Conservation (phyloP, 2,888 invertebrate species). For the Norana najaformis region DNA sequence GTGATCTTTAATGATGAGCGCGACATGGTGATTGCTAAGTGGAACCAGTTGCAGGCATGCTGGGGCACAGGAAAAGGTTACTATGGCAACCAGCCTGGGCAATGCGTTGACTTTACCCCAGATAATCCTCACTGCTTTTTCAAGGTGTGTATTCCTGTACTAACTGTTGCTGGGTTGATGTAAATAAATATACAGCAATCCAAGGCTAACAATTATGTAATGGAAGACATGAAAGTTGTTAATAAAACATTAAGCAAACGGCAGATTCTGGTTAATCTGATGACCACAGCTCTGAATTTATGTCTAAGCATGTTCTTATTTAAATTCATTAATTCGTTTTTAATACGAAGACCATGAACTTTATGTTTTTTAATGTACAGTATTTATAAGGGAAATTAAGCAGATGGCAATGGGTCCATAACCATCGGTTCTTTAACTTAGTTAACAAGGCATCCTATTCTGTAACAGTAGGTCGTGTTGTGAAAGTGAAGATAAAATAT, state of each 20-base stretch:
- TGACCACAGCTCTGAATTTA: not conserved
- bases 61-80: slow-evolving; percentile 71
- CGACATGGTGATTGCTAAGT: slow-evolving; percentile 87
- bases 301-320: not conserved
- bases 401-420: no score
- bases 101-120: slow-evolving; percentile 80
- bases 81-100: slow-evolving; percentile 68
- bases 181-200: not conserved
- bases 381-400: not conserved
- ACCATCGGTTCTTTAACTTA: no score
- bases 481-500: not conserved
- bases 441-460: no score
- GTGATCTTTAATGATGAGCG: slow-evolving; percentile 88
- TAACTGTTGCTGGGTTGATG: not conserved
- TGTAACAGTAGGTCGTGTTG: no score
- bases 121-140: slow-evolving; percentile 90
- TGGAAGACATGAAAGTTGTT: not conserved
- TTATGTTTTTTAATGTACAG: not conserved
- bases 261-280: not conserved
- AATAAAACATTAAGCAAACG: not conserved
- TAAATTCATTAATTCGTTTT: not conserved
- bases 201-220: not conserved
- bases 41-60: slow-evolving; percentile 83
- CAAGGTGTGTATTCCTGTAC: slow-evolving; percentile 66
- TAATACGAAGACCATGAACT: not conserved